These are phyloP conservation scores for Boulengeromyrus knoepffleri DNA, from an alignment of 2,113 vertebrate genomes.

Conservation along the genomic window DNA sequence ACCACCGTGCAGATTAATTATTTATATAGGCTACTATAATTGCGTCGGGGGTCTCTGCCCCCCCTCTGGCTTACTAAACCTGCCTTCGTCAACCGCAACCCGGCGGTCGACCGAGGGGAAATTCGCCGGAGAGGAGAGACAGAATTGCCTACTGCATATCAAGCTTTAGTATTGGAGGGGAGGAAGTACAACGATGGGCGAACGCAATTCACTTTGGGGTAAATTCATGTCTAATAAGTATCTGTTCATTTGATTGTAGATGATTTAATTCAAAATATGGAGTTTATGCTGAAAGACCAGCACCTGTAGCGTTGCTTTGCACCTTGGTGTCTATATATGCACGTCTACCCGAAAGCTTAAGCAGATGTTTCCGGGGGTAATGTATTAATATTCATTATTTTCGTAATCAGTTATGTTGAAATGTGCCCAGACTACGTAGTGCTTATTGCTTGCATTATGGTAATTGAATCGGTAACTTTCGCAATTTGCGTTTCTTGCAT, in stretches of 20 bases:
- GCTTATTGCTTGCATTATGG: not conserved
- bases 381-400: not conserved
- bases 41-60: not conserved
- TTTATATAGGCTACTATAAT: slow-evolving; percentile 27
- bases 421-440: not conserved
- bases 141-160: slow-evolving; percentile 3
- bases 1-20: slow-evolving; percentile 23
- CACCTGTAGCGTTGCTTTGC: slow-evolving; percentile 19
- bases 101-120: slow-evolving; percentile 1
- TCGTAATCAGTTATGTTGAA: not conserved
- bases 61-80: slow-evolving; percentile 22
- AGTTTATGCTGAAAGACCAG: not conserved
- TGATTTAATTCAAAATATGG: not conserved
- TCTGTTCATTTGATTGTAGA: not conserved
- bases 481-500: not conserved
- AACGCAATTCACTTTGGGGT: slow-evolving; percentile 21
- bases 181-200: slow-evolving; percentile 17
- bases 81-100: slow-evolving; percentile 23
- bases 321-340: not conserved
- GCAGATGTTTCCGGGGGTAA: not conserved
- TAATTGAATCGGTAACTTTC: not conserved
- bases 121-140: not conserved
- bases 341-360: too few relatives aligned
- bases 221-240: slow-evolving; percentile 3
- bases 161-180: slow-evolving; percentile 5